These are phyloP conservation scores for Agonum fuliginosum DNA, from an alignment of 2,888 invertebrate species.

Conservation along the genomic window DNA sequence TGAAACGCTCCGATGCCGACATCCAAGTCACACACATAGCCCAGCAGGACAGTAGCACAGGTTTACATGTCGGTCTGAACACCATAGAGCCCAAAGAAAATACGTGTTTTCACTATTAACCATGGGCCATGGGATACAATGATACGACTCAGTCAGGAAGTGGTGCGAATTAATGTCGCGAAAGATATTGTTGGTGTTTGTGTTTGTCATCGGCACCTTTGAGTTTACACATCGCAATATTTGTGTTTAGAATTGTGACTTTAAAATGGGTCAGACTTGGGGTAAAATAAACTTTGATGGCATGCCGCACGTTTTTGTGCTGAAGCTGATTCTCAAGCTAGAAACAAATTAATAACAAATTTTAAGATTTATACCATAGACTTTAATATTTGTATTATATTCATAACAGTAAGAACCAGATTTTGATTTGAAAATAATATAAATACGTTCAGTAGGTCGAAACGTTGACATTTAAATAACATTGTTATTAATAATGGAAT, in stretches of 20 bases:
- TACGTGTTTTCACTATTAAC: conserved; percentile 30
- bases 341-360: too few species aligned
- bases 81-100: not conserved
- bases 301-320: too few species aligned
- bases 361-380: too few species aligned
- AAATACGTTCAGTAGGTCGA: too few species aligned
- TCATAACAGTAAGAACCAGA: too few species aligned
- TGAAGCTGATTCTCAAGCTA: too few species aligned
- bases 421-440: too few species aligned
- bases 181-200: conserved; percentile 16
- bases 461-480: too few species aligned
- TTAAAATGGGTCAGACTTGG: not conserved
- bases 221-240: not conserved
- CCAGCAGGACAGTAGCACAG: conserved; percentile 14
- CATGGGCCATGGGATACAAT: conserved; percentile 1
- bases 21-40: not conserved
- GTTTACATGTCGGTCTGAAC: not conserved
- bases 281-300: not conserved
- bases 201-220: conserved; percentile 10
- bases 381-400: too few species aligned
- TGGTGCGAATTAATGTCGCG: conserved; percentile 21
- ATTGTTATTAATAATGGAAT: too few species aligned
- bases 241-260: not conserved
- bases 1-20: conserved; percentile 21
- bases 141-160: not conserved